Conservation (phyloP, 1,140 invertebrate species). For the Drosophila tropicalis region DNA sequence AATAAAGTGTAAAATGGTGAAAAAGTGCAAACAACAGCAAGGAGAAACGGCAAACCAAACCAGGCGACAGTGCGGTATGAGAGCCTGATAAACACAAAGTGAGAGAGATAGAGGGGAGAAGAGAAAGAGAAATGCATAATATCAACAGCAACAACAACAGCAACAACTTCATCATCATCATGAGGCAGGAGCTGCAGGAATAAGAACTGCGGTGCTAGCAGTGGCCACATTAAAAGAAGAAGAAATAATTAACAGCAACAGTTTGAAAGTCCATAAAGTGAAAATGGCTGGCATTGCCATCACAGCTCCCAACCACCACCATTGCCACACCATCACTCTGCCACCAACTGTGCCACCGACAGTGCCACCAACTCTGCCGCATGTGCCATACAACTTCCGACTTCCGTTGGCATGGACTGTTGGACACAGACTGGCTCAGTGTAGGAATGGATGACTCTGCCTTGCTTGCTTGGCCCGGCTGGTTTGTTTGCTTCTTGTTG, state of each 20-base stretch:
- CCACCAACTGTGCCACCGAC: conserved; percentile 28
- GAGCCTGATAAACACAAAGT: not conserved
- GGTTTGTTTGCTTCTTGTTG: conserved; percentile 5
- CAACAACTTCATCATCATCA: conserved; percentile 40
- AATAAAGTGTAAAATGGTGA: conserved; percentile 81
- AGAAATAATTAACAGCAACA: conserved; percentile 81
- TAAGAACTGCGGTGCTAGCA: conserved; percentile 66
- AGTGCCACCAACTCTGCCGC: conserved; percentile 51
- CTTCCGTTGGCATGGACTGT: conserved; percentile 66
- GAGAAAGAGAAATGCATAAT: conserved; percentile 57
- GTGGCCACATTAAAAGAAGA: conserved; percentile 79
- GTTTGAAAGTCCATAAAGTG: conserved; percentile 82
- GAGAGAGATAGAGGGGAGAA: no score
- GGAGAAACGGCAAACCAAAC: conserved; percentile 38
- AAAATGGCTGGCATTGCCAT: conserved; percentile 63
- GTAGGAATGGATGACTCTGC: conserved; percentile 15
- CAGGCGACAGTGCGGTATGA: conserved; percentile 3
- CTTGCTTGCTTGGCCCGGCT: not conserved
- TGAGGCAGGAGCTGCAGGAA: conserved; percentile 16
- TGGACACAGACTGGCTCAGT: conserved; percentile 16
- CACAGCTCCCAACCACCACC: conserved; percentile 16
- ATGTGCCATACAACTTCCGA: conserved; percentile 79
- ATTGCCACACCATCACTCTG: conserved; percentile 21
- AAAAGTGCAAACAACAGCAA: conserved; percentile 76
- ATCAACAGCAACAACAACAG: conserved; percentile 56